Evolutionary conservation across 1,140 invertebrate genomes (phyloP).

Genomic region (Sarcophaga peregrina): DNA sequence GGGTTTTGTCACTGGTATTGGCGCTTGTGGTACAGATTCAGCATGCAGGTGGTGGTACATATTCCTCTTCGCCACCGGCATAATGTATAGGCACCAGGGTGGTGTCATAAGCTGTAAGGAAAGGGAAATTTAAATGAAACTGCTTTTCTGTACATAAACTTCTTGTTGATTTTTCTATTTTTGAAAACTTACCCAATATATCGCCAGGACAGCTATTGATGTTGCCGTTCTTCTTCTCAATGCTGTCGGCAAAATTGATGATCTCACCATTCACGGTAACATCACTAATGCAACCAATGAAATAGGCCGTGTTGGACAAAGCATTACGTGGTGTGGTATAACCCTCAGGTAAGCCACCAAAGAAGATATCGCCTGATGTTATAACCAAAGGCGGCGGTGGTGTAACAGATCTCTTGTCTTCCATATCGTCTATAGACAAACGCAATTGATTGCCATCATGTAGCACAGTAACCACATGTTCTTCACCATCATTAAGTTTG

Average conservation of each 20-base stretch:
- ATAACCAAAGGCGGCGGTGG: slow-evolving; percentile 73
- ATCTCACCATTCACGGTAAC: slow-evolving; percentile 85
- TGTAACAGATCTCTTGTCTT: slow-evolving; percentile 68
- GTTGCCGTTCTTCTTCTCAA: slow-evolving; percentile 73
- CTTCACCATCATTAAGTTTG: slow-evolving; percentile 87
- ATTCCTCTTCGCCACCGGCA: slow-evolving; percentile 55
- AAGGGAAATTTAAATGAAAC: neutral
- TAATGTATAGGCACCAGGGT: slow-evolving; percentile 53
- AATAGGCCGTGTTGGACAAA: slow-evolving; percentile 69
- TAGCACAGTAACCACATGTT: slow-evolving; percentile 92
- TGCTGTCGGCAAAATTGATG: slow-evolving; percentile 84
- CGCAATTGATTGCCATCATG: slow-evolving; percentile 74
- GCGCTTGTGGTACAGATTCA: neutral
- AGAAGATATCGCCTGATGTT: slow-evolving; percentile 77
- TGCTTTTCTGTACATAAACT: neutral
- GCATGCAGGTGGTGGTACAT: slow-evolving; percentile 43
- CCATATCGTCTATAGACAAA: slow-evolving; percentile 87
- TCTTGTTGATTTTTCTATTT: neutral
- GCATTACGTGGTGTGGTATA: slow-evolving; percentile 66
- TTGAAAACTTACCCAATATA: slow-evolving; percentile 55
- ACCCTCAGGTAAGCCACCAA: slow-evolving; percentile 82
- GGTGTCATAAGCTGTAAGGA: slow-evolving; percentile 55
- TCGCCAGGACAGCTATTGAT: slow-evolving; percentile 74
- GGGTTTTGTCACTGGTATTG: slow-evolving; percentile 43
- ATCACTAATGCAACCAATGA: slow-evolving; percentile 89